Evolutionary conservation across 1,140 invertebrate genomes (phyloP).

Genomic region (Cryptotermes secundus): DNA sequence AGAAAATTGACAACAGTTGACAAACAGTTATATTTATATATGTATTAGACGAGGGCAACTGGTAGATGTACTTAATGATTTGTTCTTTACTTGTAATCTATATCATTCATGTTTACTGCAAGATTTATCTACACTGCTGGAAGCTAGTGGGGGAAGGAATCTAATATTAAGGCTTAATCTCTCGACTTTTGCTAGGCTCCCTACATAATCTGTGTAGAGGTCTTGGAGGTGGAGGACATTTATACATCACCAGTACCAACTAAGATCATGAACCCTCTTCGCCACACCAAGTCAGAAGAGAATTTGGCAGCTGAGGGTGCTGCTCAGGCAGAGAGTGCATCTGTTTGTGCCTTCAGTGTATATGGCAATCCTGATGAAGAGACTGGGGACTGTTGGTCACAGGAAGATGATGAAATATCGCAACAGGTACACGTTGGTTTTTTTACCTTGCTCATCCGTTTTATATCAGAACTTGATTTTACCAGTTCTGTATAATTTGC

Average conservation of each 20-base stretch:
- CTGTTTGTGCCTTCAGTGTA: conserved; percentile 38
- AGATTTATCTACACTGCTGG: too few species aligned
- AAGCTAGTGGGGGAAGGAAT: neutral
- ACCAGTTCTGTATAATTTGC: too few species aligned
- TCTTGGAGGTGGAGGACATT: conserved; percentile 84
- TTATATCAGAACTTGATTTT: too few species aligned
- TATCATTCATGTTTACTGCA: too few species aligned
- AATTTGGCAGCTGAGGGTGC: conserved; percentile 59
- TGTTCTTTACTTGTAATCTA: too few species aligned
- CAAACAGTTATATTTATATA: too few species aligned
- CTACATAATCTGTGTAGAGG: conserved; percentile 95
- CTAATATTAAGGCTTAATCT: neutral
- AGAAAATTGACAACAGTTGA: too few species aligned
- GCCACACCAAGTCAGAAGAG: conserved; percentile 94
- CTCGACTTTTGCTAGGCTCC: conserved; percentile 71
- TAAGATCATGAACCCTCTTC: conserved; percentile 74
- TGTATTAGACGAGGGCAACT: too few species aligned
- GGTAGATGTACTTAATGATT: too few species aligned
- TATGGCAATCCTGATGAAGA: conserved; percentile 53
- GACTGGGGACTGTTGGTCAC: conserved; percentile 81
- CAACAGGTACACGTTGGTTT: conserved; percentile 58
- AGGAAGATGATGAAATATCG: conserved; percentile 92
- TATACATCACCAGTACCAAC: conserved; percentile 75
- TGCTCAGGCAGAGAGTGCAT: conserved; percentile 31
- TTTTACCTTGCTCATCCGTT: too few species aligned